Evolutionary conservation across 2,797 vertebrate species (phyloP).

Genomic region (Taeniopygia guttata): DNA sequence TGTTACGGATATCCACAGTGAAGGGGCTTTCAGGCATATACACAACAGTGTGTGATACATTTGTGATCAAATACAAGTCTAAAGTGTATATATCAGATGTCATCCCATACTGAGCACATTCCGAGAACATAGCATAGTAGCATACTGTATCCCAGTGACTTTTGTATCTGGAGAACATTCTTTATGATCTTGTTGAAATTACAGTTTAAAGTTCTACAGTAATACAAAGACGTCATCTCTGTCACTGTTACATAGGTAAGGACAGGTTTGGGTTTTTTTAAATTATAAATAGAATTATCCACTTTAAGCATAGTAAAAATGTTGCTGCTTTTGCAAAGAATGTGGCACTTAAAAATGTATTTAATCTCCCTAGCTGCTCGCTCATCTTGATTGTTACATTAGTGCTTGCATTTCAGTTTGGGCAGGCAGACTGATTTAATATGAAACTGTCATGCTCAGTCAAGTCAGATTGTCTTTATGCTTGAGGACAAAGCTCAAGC

Average conservation of each 20-base stretch:
- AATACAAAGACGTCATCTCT: neutral
- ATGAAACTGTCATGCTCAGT: neutral
- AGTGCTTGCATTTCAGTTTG: neutral
- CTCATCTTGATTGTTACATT: neutral
- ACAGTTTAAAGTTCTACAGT: neutral
- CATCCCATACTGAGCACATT: neutral
- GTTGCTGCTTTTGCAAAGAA: neutral
- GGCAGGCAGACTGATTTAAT: neutral
- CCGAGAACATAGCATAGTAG: neutral
- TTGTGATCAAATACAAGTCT: neutral
- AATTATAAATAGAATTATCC: neutral
- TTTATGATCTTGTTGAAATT: neutral
- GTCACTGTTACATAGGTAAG: neutral
- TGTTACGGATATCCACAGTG: neutral
- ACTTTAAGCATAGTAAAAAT: neutral
- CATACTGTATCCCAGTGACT: neutral
- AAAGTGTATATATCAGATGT: accelerated
- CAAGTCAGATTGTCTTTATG: neutral
- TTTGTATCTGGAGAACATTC: neutral
- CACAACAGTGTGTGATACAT: neutral
- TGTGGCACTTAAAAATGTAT: neutral
- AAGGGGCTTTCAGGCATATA: neutral
- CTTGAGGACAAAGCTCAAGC: neutral
- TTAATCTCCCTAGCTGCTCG: neutral
- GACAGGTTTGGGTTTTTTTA: neutral